Evolutionary conservation across 2,888 invertebrate genomes (phyloP).

Genomic region (Phrixothrix hirtus): DNA sequence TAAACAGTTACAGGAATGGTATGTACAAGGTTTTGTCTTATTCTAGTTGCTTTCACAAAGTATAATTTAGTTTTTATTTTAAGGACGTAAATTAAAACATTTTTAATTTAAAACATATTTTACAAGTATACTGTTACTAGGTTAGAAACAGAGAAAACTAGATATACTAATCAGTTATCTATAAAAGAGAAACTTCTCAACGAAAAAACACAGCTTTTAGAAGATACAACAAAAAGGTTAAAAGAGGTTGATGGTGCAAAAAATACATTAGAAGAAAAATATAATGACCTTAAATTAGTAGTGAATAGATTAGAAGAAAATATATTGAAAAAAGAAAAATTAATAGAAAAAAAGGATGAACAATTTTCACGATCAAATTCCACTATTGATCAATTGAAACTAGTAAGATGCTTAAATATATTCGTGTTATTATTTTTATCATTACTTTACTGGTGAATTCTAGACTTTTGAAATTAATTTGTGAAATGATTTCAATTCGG

Average conservation of each 20-base stretch:
- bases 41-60: conserved; percentile 1
- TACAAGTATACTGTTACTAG: no score
- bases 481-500: no score
- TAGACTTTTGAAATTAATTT: no score
- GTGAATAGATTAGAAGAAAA: conserved; percentile 47
- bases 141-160: conserved; percentile 41
- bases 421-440: no score
- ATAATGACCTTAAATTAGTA: conserved; percentile 40
- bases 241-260: conserved; percentile 36
- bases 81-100: no score
- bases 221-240: conserved; percentile 34
- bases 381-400: conserved; percentile 42
- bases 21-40: neutral
- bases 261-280: conserved; percentile 41
- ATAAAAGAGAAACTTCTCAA: conserved; percentile 39
- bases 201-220: conserved; percentile 36
- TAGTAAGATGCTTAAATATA: no score
- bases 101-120: no score
- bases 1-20: conserved; percentile 19
- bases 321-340: conserved; percentile 46
- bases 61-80: no score
- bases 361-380: conserved; percentile 39
- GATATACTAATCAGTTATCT: conserved; percentile 35
- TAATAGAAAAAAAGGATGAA: conserved; percentile 47
- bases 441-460: no score